These are phyloP conservation scores for Stictonetta naevosa DNA, from an alignment of 2,113 vertebrate genomes.

Conservation along the genomic window DNA sequence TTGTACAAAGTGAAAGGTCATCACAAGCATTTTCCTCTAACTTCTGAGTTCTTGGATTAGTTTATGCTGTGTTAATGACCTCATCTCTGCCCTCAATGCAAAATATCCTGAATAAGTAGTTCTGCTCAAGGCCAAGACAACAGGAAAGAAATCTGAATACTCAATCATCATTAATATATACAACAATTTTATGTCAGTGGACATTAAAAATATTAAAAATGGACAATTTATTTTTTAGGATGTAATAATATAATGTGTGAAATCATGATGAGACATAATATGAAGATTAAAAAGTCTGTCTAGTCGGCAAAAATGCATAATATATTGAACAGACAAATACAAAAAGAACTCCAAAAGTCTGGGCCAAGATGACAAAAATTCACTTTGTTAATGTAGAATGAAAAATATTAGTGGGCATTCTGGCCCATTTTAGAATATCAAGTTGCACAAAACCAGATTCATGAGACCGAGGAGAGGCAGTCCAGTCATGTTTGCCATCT, in stretches of 20 bases:
- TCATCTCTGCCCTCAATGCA: background rate
- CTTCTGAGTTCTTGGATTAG: constrained; percentile 12
- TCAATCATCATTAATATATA: background rate
- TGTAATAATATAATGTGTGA: background rate
- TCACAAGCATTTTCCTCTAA: constrained; percentile 9
- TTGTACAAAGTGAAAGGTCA: constrained; percentile 44
- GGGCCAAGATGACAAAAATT: background rate
- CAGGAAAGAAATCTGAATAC: background rate
- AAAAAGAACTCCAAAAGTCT: background rate
- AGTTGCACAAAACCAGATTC: background rate
- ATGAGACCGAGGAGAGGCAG: background rate
- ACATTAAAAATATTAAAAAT: background rate
- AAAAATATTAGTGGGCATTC: background rate
- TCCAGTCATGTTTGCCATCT: rapidly evolving
- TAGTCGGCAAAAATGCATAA: background rate
- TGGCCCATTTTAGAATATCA: background rate
- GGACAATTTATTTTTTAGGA: background rate
- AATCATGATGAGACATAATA: background rate
- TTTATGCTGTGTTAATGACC: background rate
- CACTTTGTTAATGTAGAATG: background rate
- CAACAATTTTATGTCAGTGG: background rate
- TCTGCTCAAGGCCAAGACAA: background rate
- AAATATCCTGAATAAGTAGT: constrained; percentile 7
- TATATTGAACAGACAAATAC: background rate
- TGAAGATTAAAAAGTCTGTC: background rate